phyloP scores from a whole-genome alignment of 2,113 vertebrate genomes.

The Craseonycteris thonglongyai region DNA sequence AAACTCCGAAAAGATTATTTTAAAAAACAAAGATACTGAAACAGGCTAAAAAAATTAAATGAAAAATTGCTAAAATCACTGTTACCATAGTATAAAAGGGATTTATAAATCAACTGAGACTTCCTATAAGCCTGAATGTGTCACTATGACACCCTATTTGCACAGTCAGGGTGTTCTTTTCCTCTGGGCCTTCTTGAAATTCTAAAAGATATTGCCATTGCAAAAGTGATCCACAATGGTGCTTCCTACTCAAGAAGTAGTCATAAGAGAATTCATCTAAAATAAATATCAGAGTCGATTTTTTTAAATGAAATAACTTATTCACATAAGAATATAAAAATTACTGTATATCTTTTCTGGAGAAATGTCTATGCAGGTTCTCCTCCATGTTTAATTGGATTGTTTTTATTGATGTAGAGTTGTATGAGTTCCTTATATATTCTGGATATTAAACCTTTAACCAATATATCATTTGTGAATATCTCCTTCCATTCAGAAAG shows the following conservation, averaged over 20 bases:
- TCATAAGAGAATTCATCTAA: not conserved
- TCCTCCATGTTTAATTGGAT: not conserved
- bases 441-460: too few relatives aligned
- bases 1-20: not conserved
- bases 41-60: not conserved
- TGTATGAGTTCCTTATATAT: not conserved
- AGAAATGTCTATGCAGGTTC: not conserved
- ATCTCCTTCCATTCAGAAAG: not conserved
- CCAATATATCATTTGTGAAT: not conserved
- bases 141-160: not conserved
- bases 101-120: not conserved
- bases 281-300: not conserved
- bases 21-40: not conserved
- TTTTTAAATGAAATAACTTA: not conserved
- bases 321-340: not conserved
- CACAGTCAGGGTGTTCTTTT: not conserved
- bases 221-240: not conserved
- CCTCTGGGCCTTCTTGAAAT: not conserved
- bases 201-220: not conserved
- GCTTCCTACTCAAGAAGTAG: not conserved
- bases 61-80: not conserved
- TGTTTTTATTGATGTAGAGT: not conserved
- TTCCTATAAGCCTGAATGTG: not conserved
- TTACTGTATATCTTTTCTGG: not conserved
- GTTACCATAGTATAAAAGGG: not conserved